These are phyloP conservation scores for Papilio xuthus DNA, from an alignment of 1,140 invertebrate genomes.

Conservation along the genomic window DNA sequence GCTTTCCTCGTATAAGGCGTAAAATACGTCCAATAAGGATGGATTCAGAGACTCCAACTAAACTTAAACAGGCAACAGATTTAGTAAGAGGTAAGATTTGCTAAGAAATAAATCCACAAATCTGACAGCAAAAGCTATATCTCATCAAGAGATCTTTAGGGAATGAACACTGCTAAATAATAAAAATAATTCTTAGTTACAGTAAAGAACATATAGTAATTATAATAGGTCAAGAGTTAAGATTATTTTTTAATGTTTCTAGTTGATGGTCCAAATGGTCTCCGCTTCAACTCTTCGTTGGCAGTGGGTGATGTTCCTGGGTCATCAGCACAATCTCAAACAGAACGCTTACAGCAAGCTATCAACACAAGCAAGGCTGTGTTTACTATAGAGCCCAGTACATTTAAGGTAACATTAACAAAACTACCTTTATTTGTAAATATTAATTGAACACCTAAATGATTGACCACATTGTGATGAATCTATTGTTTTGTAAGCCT, in stretches of 20 bases:
- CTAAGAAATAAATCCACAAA: background rate
- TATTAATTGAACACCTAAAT: no score
- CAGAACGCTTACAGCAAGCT: slow-evolving; percentile 67
- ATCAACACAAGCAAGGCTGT: slow-evolving; percentile 83
- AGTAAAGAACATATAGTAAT: no score
- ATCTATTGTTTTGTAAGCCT: no score
- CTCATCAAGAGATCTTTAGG: no score
- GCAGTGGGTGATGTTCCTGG: slow-evolving; percentile 59
- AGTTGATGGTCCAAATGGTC: slow-evolving; percentile 81
- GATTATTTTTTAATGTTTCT: slow-evolving; percentile 26
- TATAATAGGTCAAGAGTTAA: background rate
- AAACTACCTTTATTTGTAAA: background rate
- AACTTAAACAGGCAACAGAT: slow-evolving; percentile 72
- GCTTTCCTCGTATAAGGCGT: slow-evolving; percentile 72
- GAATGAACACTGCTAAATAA: no score
- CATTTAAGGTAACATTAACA: slow-evolving; percentile 70
- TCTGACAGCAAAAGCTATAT: no score
- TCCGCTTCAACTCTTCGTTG: slow-evolving; percentile 77
- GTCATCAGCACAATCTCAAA: slow-evolving; percentile 65
- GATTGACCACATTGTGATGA: no score
- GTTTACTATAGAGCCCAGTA: slow-evolving; percentile 82
- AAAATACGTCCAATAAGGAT: slow-evolving; percentile 65
- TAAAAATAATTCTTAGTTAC: no score
- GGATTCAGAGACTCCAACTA: slow-evolving; percentile 73
- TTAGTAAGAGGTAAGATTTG: slow-evolving; percentile 70